These are phyloP conservation scores for Ametastegia equiseti DNA, from an alignment of 2,888 invertebrate genomes.

Conservation along the genomic window DNA sequence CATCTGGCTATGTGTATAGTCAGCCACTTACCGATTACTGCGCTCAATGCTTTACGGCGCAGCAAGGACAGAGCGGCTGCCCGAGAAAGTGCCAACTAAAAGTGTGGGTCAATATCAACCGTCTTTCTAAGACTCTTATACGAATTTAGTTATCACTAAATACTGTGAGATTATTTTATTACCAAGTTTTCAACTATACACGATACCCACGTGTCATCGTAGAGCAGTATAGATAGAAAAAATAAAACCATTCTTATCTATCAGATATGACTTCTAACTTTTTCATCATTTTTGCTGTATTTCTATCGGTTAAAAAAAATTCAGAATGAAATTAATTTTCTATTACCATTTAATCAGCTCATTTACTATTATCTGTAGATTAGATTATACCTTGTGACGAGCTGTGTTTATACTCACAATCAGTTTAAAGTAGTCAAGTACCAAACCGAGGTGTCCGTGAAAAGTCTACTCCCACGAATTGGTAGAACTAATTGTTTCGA, in stretches of 20 bases:
- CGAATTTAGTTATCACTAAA: not conserved
- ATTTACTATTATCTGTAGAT: not conserved
- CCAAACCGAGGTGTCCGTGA: too few relatives aligned
- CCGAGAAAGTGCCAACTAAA: constrained; percentile 45
- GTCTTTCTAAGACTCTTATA: not conserved
- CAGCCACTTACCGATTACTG: constrained; percentile 43
- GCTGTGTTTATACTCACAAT: not conserved
- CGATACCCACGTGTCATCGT: not conserved
- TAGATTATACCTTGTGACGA: not conserved
- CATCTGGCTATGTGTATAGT: not conserved
- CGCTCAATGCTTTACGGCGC: constrained; percentile 40
- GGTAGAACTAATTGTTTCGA: too few relatives aligned
- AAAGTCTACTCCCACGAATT: too few relatives aligned
- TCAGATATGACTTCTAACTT: too few relatives aligned
- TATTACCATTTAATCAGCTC: not conserved
- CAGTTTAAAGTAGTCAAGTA: too few relatives aligned
- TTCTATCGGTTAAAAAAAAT: too few relatives aligned
- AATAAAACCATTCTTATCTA: not conserved
- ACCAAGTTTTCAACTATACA: too few relatives aligned
- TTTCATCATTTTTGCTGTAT: not conserved
- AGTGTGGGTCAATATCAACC: constrained; percentile 46
- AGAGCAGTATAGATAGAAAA: not conserved
- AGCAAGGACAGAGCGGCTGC: constrained; percentile 42
- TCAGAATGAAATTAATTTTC: too few relatives aligned
- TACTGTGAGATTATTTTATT: too few relatives aligned